Evolutionary conservation across 1,140 invertebrate species (phyloP), one percentile per base, ranked within the genome.

Genomic region (Lucilia cuprina): DNA sequence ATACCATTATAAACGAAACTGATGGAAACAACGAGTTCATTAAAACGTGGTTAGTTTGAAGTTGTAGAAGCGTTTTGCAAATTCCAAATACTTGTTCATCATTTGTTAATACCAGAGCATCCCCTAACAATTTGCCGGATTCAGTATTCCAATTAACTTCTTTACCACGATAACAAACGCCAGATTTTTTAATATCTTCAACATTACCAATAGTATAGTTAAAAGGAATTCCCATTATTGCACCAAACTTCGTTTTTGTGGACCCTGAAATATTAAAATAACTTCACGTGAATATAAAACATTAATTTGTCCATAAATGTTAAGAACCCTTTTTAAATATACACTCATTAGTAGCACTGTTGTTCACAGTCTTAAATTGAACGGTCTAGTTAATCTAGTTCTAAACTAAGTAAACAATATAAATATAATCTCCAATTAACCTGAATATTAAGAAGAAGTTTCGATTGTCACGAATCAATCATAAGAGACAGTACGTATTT

Each of bases 81-180:
- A 97, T 94, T 13, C 94, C 96, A 92, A 96, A 97, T 83, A 95
- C 93, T 88, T 96, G 93, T 7, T 95, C 95, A 74, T 95, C 93
- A 74, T 96, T 94, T 12, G 94, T 94, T 2, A 97, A 86, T 2
- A 96, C 88, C 17, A 96, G 86, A 1, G 95, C 93, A 4, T 95
- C 88, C 47, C 94, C 87, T 17, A 97, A 91, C 60, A 93, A 86
- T 85, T 93, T 90, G 0, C 94, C 95, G 75, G 92, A 91, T 83
- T 93, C 92, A 2, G 93, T 92, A 41, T 90, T 91, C 94, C 95
- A 95, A 85, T 94, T 90, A 14, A 96, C 88, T 75, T 87, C 88
- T 85, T 94, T 91, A 84, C 88, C 86, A n/a, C 87, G 89, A 84
- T 95, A 92, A 77, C 90, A 88, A 35, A 95, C 92, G n/a, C 92